Evolutionary conservation across 2,888 invertebrate species (phyloP).

Genomic region (Eristalis arbustorum): DNA sequence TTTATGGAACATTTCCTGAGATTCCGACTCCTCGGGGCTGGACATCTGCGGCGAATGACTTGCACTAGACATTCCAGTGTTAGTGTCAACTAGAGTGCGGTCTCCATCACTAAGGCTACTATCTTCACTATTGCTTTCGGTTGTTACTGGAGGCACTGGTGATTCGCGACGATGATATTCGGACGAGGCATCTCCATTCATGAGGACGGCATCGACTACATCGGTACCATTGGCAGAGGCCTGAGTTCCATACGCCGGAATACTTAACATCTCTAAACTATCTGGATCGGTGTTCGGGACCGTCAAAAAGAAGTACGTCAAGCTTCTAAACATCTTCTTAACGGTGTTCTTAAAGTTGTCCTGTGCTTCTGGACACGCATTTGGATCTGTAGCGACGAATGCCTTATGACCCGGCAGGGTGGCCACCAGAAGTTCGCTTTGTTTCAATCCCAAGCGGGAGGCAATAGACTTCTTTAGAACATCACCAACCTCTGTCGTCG

Average conservation of each 20-base stretch:
- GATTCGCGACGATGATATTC: constrained; percentile 71
- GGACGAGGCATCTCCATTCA: constrained; percentile 72
- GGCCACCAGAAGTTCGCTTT: constrained; percentile 75
- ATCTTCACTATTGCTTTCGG: constrained; percentile 87
- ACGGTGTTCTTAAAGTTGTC: constrained; percentile 75
- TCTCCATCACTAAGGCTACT: constrained; percentile 89
- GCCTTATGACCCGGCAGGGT: constrained; percentile 78
- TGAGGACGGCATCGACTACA: constrained; percentile 78
- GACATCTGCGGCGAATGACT: constrained; percentile 79
- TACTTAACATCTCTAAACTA: constrained; percentile 79
- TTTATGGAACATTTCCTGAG: constrained; percentile 75
- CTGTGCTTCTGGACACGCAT: constrained; percentile 80
- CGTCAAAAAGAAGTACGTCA: constrained; percentile 83
- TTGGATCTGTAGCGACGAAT: constrained; percentile 80
- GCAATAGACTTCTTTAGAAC: constrained; percentile 83
- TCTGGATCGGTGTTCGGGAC: constrained; percentile 84
- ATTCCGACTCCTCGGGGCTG: constrained; percentile 78
- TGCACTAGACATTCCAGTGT: constrained; percentile 77
- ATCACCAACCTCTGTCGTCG: constrained; percentile 82
- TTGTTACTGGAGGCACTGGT: constrained; percentile 71
- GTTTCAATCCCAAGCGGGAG: constrained; percentile 79
- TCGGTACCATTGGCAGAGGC: constrained; percentile 72
- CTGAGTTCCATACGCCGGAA: constrained; percentile 80
- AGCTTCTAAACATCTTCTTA: constrained; percentile 82
- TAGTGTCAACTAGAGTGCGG: constrained; percentile 80